Base-by-base conservation (phyloP, 2,888 invertebrate genomes). In the Reticulitermes lucifugus region DNA sequence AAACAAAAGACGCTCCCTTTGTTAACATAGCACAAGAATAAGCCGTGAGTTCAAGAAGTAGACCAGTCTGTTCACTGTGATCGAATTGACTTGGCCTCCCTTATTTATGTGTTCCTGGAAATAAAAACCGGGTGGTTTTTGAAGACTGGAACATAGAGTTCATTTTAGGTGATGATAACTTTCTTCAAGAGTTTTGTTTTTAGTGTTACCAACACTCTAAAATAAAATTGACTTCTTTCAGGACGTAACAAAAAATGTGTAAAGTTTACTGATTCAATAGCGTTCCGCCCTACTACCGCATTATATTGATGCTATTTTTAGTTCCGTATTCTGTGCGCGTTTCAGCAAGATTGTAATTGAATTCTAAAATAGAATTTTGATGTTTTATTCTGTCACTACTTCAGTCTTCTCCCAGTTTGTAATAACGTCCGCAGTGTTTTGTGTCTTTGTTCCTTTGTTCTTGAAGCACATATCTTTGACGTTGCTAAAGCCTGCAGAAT, bases 1-100 rank as follows among this genome's bases (percentile, higher is more conserved):
- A 73, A 73, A 73, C 73, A 73, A 73, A 73, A 73, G 73, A 73
- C 14, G 21, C 25, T 25, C 65, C 65, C 65, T 14, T 65, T 65
- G 12, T 65, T 65, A 25, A n/a, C n/a, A 14, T 25, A 25, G 65
- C 25, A n/a, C 65, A 65, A 10, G 55, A 55, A 65, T 5, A 65
- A 65, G 25, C 25, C 65, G 25, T 0, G 65, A 22, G 60, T 6
- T 60, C 22, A 22, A n/a, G 6, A 60, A n/a, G 9, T 60, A 60
- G 60, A 65, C 25, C 65, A 65, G 65, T n/a, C 55, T 55, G 55
- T 18, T 55, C 18, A 18, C 55, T 55, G 18, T 55, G 6, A 12
- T 12, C 5, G 25, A 65, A 65, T 7, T n/a, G 12, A 65, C 65
- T 7, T 65, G n/a, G 65, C 18, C 55, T 0, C 55, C 55, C 55